Evolutionary conservation across 2,888 invertebrate genomes (phyloP), one percentile per base, ranked within the genome.

Genomic region (Temnothorax rugatulus): DNA sequence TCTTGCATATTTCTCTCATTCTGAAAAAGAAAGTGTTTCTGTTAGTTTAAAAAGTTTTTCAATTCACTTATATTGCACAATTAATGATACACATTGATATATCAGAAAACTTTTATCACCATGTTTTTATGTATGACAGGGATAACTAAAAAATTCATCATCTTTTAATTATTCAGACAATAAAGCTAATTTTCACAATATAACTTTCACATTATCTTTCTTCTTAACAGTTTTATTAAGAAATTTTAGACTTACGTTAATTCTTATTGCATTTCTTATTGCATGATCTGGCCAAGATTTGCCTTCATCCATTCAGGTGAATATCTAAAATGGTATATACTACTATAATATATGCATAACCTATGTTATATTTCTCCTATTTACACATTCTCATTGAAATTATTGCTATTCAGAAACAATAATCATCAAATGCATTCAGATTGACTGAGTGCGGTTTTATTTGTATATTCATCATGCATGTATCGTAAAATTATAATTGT

Each of bases 71-170:
- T 15, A 41, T 34, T 47, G 8, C 0, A 25, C 54, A 52, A 74
- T 15, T 2, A 52, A 9, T 4, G 18, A 63, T 50, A 76, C 47
- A 68, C 50, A 79, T 59, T 18, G 7, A 29, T 75, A 41, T 61
- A 84, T 93, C 93, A 93, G 93, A 47, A 81, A 87, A 87, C 79
- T 82, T 76, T 82, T 90, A 75, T 94, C 93, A 92, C 93, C 94
- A 94, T 77, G 7, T 89, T 50, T 86, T 25, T 84, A 77, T 86
- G 93, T 94, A 93, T 89, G 94, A 93, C 94, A 94, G 94, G 94
- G 94, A 93, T 94, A 94, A 94, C 94, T 93, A 88, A 79, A 88
- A 79, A 89, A 89, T 91, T 93, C 93, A 93, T 90, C 85, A 87
- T 21, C 11, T n/a, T 4, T 29, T 15, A 18, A 8, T 47, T 13